A percentile compares a stretch with the other conserved stretches of the same genome.
These are phyloP conservation scores for Phortica okadai DNA, from an alignment of 2,888 invertebrate species.

Conservation along the genomic window DNA sequence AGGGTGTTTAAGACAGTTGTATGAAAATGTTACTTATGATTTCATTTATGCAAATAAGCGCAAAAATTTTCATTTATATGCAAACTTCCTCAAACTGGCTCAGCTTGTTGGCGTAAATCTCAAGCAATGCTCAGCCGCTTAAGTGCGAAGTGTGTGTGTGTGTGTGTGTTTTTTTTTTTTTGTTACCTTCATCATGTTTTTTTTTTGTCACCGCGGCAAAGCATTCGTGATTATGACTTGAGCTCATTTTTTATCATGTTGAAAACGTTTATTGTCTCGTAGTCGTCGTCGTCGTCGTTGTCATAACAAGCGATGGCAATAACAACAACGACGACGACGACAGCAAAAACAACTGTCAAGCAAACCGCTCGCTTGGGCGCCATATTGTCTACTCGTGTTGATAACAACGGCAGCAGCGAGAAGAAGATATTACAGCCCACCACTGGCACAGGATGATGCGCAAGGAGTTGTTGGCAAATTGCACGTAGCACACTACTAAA, in stretches of 20 bases:
- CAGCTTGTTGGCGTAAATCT: background rate
- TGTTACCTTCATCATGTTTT: background rate
- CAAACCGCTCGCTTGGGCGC: slow-evolving; percentile 23
- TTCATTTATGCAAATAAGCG: slow-evolving; percentile 68
- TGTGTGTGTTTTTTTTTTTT: background rate
- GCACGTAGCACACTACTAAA: slow-evolving; percentile 31
- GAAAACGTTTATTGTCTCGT: slow-evolving; percentile 40
- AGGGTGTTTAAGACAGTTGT: slow-evolving; percentile 46
- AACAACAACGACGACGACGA: background rate
- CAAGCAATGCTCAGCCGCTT: slow-evolving; percentile 23
- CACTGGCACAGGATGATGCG: slow-evolving; percentile 48
- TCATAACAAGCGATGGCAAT: slow-evolving; percentile 27
- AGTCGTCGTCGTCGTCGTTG: slow-evolving; percentile 32
- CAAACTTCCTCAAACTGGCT: slow-evolving; percentile 40
- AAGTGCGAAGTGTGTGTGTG: slow-evolving; percentile 3
- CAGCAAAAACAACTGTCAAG: background rate
- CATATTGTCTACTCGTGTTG: slow-evolving; percentile 36
- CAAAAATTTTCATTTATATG: slow-evolving; percentile 62
- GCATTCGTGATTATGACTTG: slow-evolving; percentile 27
- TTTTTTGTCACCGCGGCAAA: background rate
- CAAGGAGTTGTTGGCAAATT: slow-evolving; percentile 49
- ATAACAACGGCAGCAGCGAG: background rate
- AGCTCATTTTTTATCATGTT: background rate
- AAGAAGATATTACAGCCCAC: slow-evolving; percentile 17
- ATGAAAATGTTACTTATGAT: slow-evolving; percentile 44